These are phyloP conservation scores for Lineus longissimus DNA, from an alignment of 1,140 invertebrate genomes.

Conservation along the genomic window DNA sequence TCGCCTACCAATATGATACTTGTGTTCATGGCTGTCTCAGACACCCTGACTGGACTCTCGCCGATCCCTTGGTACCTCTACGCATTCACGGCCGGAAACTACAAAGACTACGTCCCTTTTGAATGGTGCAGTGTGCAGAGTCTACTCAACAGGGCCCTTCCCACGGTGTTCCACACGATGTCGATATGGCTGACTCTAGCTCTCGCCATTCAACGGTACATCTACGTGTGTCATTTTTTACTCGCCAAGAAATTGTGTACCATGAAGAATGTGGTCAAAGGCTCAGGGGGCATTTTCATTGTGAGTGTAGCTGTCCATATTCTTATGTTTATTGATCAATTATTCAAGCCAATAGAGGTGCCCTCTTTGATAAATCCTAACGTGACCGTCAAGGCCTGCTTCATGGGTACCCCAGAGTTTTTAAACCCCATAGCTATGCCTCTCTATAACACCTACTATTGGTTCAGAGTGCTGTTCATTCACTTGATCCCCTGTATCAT, in stretches of 20 bases:
- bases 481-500: constrained; percentile 84
- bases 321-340: constrained; percentile 72
- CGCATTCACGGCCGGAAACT: constrained; percentile 85
- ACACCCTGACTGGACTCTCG: constrained; percentile 85
- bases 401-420: not conserved
- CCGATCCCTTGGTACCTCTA: constrained; percentile 83
- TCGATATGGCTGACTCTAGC: constrained; percentile 84
- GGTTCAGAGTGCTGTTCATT: constrained; percentile 87
- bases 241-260: constrained; percentile 82
- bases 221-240: constrained; percentile 86
- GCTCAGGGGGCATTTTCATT: constrained; percentile 70
- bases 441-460: constrained; percentile 76
- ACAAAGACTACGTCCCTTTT: constrained; percentile 57
- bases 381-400: constrained; percentile 32
- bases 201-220: constrained; percentile 79
- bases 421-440: constrained; percentile 46
- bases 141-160: constrained; percentile 57
- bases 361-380: constrained; percentile 63
- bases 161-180: constrained; percentile 85
- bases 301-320: constrained; percentile 74
- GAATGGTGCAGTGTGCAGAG: constrained; percentile 70
- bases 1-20: constrained; percentile 69
- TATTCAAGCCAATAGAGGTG: constrained; percentile 55
- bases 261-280: constrained; percentile 73
- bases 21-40: constrained; percentile 83